These are phyloP conservation scores for Sebastes oblongus DNA, from an alignment of 2,797 vertebrate species.

Conservation along the genomic window DNA sequence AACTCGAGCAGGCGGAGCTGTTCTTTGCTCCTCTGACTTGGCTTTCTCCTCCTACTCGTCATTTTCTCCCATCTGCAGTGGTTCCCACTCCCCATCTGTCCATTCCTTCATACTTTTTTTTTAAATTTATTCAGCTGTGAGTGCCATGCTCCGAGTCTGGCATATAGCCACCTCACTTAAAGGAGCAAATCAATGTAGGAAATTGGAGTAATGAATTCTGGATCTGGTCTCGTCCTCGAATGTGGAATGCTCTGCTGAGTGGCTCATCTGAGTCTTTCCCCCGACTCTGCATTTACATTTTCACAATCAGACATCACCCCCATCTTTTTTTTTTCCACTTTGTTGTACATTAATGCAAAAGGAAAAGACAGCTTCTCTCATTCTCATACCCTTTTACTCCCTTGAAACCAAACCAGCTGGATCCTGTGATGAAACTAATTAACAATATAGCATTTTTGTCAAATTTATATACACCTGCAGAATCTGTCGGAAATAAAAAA, in stretches of 20 bases:
- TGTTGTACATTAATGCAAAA: background rate
- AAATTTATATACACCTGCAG: background rate
- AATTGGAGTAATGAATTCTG: slow-evolving; percentile 46
- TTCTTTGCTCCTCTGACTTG: background rate
- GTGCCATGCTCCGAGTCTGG: background rate
- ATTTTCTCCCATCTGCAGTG: background rate
- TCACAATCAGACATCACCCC: background rate
- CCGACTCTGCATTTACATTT: slow-evolving; percentile 1
- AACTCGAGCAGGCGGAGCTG: background rate
- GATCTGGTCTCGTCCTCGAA: slow-evolving; percentile 1
- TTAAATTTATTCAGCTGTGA: slow-evolving; percentile 3
- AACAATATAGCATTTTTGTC: background rate
- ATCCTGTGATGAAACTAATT: background rate
- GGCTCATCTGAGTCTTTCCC: background rate
- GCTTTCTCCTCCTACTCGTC: background rate
- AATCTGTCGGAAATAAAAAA: slow-evolving; percentile 9
- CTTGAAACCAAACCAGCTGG: background rate
- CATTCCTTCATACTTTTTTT: background rate
- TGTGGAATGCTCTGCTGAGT: background rate
- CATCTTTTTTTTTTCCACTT: background rate
- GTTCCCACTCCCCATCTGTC: background rate
- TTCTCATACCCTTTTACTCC: background rate
- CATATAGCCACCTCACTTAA: background rate
- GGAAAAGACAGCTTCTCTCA: background rate
- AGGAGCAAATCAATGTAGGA: slow-evolving; percentile 28